Percentiles rank a stretch among this genome's conserved stretches.
Conservation (phyloP, 2,113 vertebrate species). For the Lasiurus borealis region DNA sequence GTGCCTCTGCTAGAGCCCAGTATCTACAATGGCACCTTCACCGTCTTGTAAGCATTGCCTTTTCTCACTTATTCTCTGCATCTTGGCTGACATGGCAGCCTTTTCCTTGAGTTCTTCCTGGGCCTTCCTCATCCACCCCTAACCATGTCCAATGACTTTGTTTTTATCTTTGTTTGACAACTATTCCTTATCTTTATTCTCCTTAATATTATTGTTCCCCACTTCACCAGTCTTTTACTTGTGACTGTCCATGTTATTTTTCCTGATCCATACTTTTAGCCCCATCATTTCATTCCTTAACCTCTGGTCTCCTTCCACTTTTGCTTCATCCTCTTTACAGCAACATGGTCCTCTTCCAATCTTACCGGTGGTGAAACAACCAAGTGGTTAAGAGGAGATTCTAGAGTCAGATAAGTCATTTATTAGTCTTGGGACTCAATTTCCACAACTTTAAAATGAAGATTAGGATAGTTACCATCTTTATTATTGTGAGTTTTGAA, state of each 20-base stretch:
- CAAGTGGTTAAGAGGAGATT: background rate
- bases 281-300: background rate
- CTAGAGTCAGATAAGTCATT: background rate
- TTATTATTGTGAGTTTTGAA: background rate
- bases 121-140: background rate
- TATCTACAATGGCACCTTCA: background rate
- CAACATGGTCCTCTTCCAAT: background rate
- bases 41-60: constrained; percentile 69
- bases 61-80: background rate
- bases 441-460: background rate
- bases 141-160: background rate
- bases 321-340: background rate
- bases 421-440: background rate
- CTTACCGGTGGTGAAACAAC: background rate
- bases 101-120: background rate
- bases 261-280: background rate
- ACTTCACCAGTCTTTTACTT: background rate
- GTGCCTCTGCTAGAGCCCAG: constrained; percentile 14
- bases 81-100: background rate
- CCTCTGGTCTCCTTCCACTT: background rate
- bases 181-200: background rate
- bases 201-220: background rate
- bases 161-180: background rate
- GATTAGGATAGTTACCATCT: background rate
- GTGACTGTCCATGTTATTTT: background rate